phyloP scores from a whole-genome alignment of 2,113 vertebrate species.

The Mormyrus lacerda region DNA sequence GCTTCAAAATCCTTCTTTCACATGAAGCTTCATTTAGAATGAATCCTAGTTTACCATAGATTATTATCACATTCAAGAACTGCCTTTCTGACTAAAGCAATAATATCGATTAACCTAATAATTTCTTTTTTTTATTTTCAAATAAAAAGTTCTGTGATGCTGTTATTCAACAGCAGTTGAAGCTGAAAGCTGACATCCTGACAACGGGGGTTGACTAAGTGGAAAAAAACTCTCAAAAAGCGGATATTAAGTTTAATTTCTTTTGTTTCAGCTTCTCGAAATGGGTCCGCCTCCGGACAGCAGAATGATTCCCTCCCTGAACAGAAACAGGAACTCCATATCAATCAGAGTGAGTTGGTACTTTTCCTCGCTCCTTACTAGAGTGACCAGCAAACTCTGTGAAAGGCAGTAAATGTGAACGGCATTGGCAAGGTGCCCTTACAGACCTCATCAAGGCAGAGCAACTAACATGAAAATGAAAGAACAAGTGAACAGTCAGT shows the following conservation, averaged over 20 bases:
- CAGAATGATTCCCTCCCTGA: background rate
- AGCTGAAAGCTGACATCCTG: background rate
- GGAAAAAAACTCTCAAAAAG: background rate
- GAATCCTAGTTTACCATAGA: background rate
- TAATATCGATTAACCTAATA: background rate
- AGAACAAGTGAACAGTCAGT: background rate
- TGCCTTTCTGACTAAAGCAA: background rate
- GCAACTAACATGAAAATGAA: background rate
- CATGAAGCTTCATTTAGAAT: background rate
- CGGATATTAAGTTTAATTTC: background rate
- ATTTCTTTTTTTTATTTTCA: background rate
- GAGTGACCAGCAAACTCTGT: background rate
- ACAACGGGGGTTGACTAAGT: background rate
- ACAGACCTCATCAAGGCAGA: background rate
- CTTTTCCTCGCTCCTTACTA: background rate
- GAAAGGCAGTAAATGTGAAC: background rate
- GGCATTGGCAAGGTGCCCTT: background rate
- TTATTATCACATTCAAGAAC: background rate
- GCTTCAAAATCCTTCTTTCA: background rate
- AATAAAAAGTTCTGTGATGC: background rate
- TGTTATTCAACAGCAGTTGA: background rate
- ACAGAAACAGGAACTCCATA: background rate
- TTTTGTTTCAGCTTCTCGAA: background rate
- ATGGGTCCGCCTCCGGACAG: background rate
- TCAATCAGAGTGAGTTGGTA: background rate